Evolutionary conservation across 2,113 vertebrate species (phyloP).

Genomic region (Panurus biarmicus): DNA sequence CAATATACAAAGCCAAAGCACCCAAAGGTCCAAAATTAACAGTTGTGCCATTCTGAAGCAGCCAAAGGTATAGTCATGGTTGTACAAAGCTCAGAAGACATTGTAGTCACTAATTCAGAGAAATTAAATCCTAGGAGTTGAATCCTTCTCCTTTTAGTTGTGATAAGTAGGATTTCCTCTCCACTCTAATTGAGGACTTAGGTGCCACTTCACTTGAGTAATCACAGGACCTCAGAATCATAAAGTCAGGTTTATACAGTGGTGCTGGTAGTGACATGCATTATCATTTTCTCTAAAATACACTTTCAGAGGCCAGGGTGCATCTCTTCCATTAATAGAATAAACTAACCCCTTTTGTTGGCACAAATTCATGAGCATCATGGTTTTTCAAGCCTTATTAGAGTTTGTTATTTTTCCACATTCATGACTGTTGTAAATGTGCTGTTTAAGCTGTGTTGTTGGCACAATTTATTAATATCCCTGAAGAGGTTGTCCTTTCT

Average conservation of each 20-base stretch:
- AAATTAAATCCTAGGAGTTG: background rate
- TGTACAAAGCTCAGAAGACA: background rate
- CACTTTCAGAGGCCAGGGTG: background rate
- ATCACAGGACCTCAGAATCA: background rate
- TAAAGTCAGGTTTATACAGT: background rate
- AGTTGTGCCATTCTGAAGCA: background rate
- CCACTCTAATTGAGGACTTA: background rate
- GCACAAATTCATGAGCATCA: background rate
- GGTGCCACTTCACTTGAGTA: background rate
- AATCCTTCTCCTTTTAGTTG: background rate
- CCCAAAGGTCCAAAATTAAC: background rate
- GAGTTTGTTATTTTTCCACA: background rate
- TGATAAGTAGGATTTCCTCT: background rate
- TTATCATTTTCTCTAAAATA: background rate
- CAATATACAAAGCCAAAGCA: background rate
- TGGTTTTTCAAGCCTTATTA: background rate
- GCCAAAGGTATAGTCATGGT: background rate
- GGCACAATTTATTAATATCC: background rate
- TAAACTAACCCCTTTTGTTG: background rate
- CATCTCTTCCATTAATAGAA: background rate
- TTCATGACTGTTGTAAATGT: rapidly evolving
- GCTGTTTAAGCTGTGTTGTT: background rate
- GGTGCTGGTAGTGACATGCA: background rate
- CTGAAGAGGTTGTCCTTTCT: background rate
- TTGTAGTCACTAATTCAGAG: background rate